Conservation (phyloP, 2,113 vertebrate species). For the Gadus macrocephalus region DNA sequence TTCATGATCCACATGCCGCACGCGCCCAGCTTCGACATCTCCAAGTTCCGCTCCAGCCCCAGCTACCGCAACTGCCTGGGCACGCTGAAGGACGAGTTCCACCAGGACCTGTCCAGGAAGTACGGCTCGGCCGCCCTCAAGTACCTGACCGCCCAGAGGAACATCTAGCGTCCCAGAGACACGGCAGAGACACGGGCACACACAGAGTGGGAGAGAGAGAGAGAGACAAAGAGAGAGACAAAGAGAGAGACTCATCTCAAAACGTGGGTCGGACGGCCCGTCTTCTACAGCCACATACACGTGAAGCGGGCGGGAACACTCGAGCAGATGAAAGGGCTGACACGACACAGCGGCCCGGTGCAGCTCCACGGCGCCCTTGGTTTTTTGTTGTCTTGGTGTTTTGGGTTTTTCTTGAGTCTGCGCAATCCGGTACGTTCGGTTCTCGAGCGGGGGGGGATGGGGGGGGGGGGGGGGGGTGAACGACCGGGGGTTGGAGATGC, state of each 20-base stretch:
- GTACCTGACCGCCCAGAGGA: conserved; percentile 91
- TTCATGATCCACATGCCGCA: conserved; percentile 98
- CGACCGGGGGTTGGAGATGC: conserved; percentile 9
- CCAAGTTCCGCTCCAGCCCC: conserved; percentile 87
- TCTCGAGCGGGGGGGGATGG: too few species aligned
- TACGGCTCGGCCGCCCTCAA: conserved; percentile 91
- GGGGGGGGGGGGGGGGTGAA: too few species aligned
- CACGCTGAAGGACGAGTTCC: conserved; percentile 91
- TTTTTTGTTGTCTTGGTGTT: too few species aligned
- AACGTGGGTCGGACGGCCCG: conserved; percentile 38
- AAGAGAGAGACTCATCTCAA: conserved; percentile 21
- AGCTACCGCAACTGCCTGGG: conserved; percentile 85
- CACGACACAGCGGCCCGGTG: too few species aligned
- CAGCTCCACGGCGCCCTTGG: too few species aligned
- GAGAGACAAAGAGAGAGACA: conserved; percentile 38
- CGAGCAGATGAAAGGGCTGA: neutral
- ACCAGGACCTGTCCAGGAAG: conserved; percentile 90
- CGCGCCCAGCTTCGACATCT: conserved; percentile 92
- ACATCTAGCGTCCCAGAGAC: conserved; percentile 49
- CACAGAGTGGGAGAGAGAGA: too few species aligned
- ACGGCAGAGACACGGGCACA: too few species aligned
- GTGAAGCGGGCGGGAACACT: neutral
- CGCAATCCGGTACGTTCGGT: too few species aligned
- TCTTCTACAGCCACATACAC: conserved; percentile 9
- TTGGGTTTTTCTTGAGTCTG: too few species aligned